Evolutionary conservation across 2,113 vertebrate genomes (phyloP).

Genomic region (Rutilus rutilus): DNA sequence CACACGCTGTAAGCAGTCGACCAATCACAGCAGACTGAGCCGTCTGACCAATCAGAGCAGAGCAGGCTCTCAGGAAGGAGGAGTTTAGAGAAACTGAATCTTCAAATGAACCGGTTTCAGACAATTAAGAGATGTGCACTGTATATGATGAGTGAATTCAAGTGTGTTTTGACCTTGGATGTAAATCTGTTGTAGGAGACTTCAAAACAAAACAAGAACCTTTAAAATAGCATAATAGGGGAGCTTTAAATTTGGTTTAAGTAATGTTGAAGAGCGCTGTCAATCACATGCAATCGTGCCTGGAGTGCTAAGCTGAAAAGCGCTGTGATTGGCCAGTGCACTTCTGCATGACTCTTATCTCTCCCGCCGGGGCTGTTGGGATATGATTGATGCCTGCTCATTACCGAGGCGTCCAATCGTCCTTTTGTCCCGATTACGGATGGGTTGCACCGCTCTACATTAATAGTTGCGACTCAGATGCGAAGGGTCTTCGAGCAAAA

Average conservation of each 20-base stretch:
- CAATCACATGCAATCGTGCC: neutral
- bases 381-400: slow-evolving; percentile 35
- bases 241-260: neutral
- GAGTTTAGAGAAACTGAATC: too few relatives aligned
- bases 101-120: too few relatives aligned
- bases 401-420: neutral
- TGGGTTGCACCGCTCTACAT: neutral
- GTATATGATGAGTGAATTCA: too few relatives aligned
- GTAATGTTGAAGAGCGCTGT: neutral
- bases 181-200: too few relatives aligned
- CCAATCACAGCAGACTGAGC: neutral
- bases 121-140: too few relatives aligned
- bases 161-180: too few relatives aligned
- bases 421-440: slow-evolving; percentile 4
- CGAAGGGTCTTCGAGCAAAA: neutral
- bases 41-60: neutral
- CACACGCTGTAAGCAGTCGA: neutral
- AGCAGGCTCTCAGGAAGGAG: neutral
- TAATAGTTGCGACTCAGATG: neutral
- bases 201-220: too few relatives aligned
- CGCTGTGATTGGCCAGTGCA: neutral
- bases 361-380: neutral
- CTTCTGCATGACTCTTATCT: neutral
- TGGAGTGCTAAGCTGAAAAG: neutral
- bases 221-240: too few relatives aligned